A percentile compares a stretch with the other conserved stretches of the same genome.
Evolutionary conservation across 2,797 vertebrate species (phyloP).

Genomic region (Tapera naevia): DNA sequence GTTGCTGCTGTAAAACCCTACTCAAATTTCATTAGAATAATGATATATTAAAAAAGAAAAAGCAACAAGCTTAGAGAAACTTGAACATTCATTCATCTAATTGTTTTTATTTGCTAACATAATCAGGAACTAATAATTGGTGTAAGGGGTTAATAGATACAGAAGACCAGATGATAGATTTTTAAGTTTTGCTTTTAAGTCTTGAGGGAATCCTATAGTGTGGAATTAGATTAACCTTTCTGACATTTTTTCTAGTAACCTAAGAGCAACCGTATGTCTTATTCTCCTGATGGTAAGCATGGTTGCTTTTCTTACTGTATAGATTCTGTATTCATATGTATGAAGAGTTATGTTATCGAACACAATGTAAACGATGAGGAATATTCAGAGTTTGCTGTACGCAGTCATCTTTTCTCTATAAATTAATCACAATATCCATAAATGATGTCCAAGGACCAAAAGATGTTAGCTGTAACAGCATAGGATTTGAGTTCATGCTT

Average conservation of each 20-base stretch:
- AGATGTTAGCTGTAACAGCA: background rate
- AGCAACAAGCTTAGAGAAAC: constrained; percentile 44
- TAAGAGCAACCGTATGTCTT: constrained; percentile 45
- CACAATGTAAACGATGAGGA: background rate
- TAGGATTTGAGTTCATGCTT: background rate
- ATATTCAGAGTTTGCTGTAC: background rate
- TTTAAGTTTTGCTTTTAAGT: constrained; percentile 72
- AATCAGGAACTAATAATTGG: constrained; percentile 72
- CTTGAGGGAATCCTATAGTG: constrained; percentile 57
- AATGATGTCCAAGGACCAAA: background rate
- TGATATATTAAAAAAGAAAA: constrained; percentile 17
- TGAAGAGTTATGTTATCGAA: background rate
- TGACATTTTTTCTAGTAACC: constrained; percentile 67
- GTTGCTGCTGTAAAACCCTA: constrained; percentile 42
- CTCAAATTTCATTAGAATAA: constrained; percentile 56
- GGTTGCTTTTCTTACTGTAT: constrained; percentile 4
- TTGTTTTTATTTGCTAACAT: constrained; percentile 64
- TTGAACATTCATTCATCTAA: constrained; percentile 60
- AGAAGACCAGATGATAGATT: constrained; percentile 70
- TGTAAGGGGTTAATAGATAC: constrained; percentile 73
- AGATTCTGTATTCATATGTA: background rate
- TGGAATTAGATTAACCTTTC: constrained; percentile 74
- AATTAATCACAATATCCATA: background rate
- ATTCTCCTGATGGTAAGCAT: constrained; percentile 24
- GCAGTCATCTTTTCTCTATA: background rate